Percentiles rank a stretch among this genome's conserved stretches.
These are phyloP conservation scores for Anniella stebbinsi DNA, from an alignment of 2,797 vertebrate species.

Conservation along the genomic window DNA sequence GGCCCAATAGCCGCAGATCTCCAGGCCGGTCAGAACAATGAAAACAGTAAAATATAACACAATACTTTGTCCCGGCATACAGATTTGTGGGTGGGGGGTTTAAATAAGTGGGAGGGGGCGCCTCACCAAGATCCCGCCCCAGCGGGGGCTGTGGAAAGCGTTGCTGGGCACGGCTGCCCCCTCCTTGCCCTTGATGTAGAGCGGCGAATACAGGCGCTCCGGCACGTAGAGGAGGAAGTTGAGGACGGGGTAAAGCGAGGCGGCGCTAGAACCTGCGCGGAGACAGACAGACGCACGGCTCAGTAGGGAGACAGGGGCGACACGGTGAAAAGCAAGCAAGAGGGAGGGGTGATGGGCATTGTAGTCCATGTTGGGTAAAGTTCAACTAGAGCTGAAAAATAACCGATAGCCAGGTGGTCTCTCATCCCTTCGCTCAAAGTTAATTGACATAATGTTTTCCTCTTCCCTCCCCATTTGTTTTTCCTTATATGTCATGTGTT, in stretches of 20 bases:
- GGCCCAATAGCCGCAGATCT: no score
- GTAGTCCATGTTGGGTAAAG: no score
- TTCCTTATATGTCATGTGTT: no score
- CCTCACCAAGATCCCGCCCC: constrained; percentile 97
- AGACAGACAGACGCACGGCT: background rate
- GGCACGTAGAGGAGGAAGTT: constrained; percentile 97
- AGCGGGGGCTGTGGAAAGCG: constrained; percentile 96
- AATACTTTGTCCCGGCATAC: fast-evolving
- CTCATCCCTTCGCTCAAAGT: no score
- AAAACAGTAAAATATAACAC: no score
- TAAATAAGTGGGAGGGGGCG: background rate
- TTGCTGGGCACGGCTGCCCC: constrained; percentile 87
- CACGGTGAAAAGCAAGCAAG: background rate
- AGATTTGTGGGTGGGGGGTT: no score
- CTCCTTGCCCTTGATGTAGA: constrained; percentile 90
- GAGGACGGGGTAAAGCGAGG: constrained; percentile 93
- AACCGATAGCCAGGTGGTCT: no score
- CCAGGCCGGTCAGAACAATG: no score
- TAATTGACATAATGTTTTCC: no score
- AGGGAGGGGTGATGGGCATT: background rate
- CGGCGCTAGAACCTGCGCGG: constrained; percentile 90
- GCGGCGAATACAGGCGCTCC: constrained; percentile 90
- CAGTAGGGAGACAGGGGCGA: background rate
- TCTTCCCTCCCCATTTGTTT: no score
- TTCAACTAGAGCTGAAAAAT: no score